Evolutionary conservation across 2,888 invertebrate genomes (phyloP), one percentile per base, ranked within the genome.

Genomic region (Eumerus sabulonum): DNA sequence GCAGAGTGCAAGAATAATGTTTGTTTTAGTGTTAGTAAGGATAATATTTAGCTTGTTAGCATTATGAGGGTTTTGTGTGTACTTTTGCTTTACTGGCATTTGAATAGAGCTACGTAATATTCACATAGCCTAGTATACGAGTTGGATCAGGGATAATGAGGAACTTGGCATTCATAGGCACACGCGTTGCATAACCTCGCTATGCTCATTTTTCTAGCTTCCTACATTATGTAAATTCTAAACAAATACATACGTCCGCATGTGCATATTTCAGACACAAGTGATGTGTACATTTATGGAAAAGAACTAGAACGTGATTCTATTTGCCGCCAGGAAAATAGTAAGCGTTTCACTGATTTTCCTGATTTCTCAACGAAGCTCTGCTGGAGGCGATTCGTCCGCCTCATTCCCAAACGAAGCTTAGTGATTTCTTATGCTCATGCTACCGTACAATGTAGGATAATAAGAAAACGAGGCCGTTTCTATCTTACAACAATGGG

Each of bases 401-500:
- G n/a, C 4, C n/a, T 50, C 16, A 13, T 13, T 45, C 5, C 45
- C 9, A n/a, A 38, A 14, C 19, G 19, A 48, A 14, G 59, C 45
- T 48, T 56, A 40, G 50, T 56, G 76, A 76, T 76, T 76, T 60
- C 50, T 66, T 56, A 35, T 60, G 72, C 53, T 66, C 66, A 66
- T 66, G 45, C 27, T 66, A 66, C 66, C 72, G 48, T 51, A 35
- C 64, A 27, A 7, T 27, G 27, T 7, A 72, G 66, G 54, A 66
- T 66, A 76, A 71, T 60, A 64, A 53, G 45, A 60, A 76, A 71
- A 76, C 70, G 64, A 66, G 71, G 59, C 64, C 64, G 42, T 71
- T 60, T 76, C 54, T 71, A 64, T 71, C 76, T 76, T 53, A 36
- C 54, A 64, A 76, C 64, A 76, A 76, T 71, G 76, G 54, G 57